Base-by-base conservation (phyloP, 1,140 invertebrate species). In the Colletes latitarsis region DNA sequence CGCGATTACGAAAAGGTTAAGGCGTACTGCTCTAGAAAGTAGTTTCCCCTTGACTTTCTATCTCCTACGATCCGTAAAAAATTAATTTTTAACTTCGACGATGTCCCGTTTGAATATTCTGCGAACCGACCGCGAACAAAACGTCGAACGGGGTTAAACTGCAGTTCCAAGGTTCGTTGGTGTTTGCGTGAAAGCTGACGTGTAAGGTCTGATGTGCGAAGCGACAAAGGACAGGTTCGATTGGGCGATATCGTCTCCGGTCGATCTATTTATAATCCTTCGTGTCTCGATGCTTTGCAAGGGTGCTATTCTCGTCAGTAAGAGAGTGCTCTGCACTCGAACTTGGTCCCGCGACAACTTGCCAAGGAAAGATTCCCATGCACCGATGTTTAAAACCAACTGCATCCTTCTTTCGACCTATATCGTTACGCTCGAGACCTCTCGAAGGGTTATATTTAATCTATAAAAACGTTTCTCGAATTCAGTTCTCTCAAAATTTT, bases 301-400 rank as follows among this genome's bases (percentile, higher is more conserved):
- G 84, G 84, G 80, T 79, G 81, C 76, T 86, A 86, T 86, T 86
- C 83, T 86, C 21, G 85, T 86, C 85, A 21, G 76, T 62, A 53
- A 82, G 79, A 72, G 74, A 68, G 76, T 76, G 81, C 75, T 63
- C 53, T 76, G 64, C 57, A 71, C 66, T 86, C 66, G 64, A 78
- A 78, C 84, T 85, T 74, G 80, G 52, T 52, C 46, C 64, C 21
- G 55, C 15, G 64, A 85, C 77, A 77, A 85, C 46, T 30, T 81
- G 69, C 53, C 68, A 64, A 3, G n/a, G 53, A 81, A 67, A 17
- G 57, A 66, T 84, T 82, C 78, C 66, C n/a, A 67, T 49, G 39
- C 43, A 46, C 30, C 30, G 30, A 30, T 30, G 8, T 15, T 12
- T 21, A 19, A 12, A 19, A 63, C 39, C 72, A 75, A 66, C n/a